These are phyloP conservation scores for Synergus japonicus DNA, from an alignment of 2,888 invertebrate species.

Conservation along the genomic window DNA sequence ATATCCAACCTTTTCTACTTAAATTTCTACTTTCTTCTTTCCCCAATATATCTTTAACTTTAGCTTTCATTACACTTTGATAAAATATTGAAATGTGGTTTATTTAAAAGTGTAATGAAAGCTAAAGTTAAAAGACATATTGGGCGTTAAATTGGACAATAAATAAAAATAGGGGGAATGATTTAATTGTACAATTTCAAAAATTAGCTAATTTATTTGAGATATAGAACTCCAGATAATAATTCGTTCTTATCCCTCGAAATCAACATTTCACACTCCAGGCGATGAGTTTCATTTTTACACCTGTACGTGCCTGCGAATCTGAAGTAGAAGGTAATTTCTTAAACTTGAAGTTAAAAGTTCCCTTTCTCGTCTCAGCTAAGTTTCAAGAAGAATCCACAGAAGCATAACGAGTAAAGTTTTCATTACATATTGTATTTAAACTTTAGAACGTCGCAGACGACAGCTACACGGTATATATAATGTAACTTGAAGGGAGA, in stretches of 20 bases:
- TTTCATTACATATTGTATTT: conserved; percentile 64
- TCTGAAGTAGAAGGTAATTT: background rate
- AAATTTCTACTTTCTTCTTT: background rate
- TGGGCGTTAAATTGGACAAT: too few species aligned
- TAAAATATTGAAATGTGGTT: too few species aligned
- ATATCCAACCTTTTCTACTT: background rate
- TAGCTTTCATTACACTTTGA: background rate
- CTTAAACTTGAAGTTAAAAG: background rate
- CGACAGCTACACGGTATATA: background rate
- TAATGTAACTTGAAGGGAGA: background rate
- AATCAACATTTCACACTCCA: background rate
- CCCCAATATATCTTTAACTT: background rate
- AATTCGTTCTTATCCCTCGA: background rate
- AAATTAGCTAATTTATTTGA: too few species aligned
- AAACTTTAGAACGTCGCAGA: conserved; percentile 57
- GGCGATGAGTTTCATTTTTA: background rate
- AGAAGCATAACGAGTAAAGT: conserved; percentile 63
- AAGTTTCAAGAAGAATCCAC: conserved; percentile 48
- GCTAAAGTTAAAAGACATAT: too few species aligned
- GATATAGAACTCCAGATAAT: too few species aligned
- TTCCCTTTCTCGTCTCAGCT: conserved; percentile 40
- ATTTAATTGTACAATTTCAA: too few species aligned
- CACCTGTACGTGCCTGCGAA: background rate
- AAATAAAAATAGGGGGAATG: too few species aligned
- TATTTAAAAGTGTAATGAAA: too few species aligned